phyloP scores from a whole-genome alignment of 2,888 invertebrate genomes.

The Euspilapteryx auroguttella region DNA sequence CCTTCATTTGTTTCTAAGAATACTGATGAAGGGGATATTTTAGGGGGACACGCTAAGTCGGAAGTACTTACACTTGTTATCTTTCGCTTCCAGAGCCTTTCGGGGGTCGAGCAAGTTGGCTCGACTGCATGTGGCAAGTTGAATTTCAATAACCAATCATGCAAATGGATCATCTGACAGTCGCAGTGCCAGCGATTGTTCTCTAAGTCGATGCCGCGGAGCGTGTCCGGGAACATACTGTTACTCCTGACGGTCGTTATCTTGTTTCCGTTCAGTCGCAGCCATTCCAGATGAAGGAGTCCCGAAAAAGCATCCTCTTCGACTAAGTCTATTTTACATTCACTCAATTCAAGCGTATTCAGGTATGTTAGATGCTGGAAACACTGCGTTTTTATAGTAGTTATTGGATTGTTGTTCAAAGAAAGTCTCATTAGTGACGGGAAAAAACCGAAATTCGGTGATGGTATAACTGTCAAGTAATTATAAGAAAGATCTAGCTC shows the following conservation, averaged over 20 bases:
- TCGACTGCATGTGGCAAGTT: conserved; percentile 78
- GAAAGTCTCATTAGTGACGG: conserved; percentile 81
- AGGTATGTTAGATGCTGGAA: conserved; percentile 76
- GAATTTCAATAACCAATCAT: conserved; percentile 76
- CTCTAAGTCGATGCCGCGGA: conserved; percentile 80
- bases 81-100: conserved; percentile 65
- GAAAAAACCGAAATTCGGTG: conserved; percentile 76
- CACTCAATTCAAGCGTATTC: conserved; percentile 78
- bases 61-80: conserved; percentile 68
- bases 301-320: conserved; percentile 82
- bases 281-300: conserved; percentile 79
- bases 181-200: conserved; percentile 90
- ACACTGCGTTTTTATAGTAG: conserved; percentile 68
- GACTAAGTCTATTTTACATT: conserved; percentile 76
- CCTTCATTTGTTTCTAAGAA: conserved; percentile 79
- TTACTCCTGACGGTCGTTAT: conserved; percentile 72
- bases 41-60: conserved; percentile 82
- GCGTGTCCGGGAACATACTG: conserved; percentile 72
- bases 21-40: conserved; percentile 73
- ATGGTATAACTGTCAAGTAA: conserved; percentile 75
- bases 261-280: conserved; percentile 81
- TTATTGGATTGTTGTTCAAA: conserved; percentile 81
- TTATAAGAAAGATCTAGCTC: conserved; percentile 87
- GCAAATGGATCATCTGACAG: conserved; percentile 76
- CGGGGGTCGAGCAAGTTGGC: conserved; percentile 74